A percentile compares a stretch with the other conserved stretches of the same genome.
Conservation (phyloP, 2,888 invertebrate genomes). For the Phlogophora meticulosa region DNA sequence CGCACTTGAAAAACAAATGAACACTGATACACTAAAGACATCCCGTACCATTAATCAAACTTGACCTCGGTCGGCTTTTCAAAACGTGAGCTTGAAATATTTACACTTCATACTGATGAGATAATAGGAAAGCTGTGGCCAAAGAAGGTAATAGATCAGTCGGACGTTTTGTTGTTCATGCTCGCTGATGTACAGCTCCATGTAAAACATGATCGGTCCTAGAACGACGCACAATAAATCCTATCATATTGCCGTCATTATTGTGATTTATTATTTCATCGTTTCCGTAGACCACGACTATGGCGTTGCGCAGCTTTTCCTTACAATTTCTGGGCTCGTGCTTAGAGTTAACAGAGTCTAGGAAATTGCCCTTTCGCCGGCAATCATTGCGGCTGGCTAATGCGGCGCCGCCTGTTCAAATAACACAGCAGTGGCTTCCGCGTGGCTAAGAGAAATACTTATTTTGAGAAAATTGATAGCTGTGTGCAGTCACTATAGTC, state of each 20-base stretch:
- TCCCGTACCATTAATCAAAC: conserved; percentile 74
- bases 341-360: conserved; percentile 82
- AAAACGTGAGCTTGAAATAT: conserved; percentile 59
- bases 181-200: conserved; percentile 45
- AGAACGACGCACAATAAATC: conserved; percentile 69
- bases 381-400: conserved; percentile 86
- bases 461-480: conserved; percentile 87
- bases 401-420: conserved; percentile 81
- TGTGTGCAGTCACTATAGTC: conserved; percentile 74
- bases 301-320: conserved; percentile 76
- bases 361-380: conserved; percentile 86
- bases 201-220: conserved; percentile 60
- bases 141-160: conserved; percentile 57
- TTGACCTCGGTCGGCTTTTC: conserved; percentile 65
- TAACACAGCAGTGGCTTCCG: conserved; percentile 86
- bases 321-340: conserved; percentile 83
- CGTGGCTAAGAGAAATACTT: conserved; percentile 84
- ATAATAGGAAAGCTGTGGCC: conserved; percentile 58
- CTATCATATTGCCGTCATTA: conserved; percentile 73
- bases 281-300: conserved; percentile 81
- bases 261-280: conserved; percentile 85
- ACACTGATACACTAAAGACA: conserved; percentile 71
- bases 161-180: conserved; percentile 54
- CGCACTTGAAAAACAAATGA: conserved; percentile 72
- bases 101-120: conserved; percentile 57